Evolutionary conservation across 2,797 vertebrate species (phyloP).

Genomic region (Syncerus caffer): DNA sequence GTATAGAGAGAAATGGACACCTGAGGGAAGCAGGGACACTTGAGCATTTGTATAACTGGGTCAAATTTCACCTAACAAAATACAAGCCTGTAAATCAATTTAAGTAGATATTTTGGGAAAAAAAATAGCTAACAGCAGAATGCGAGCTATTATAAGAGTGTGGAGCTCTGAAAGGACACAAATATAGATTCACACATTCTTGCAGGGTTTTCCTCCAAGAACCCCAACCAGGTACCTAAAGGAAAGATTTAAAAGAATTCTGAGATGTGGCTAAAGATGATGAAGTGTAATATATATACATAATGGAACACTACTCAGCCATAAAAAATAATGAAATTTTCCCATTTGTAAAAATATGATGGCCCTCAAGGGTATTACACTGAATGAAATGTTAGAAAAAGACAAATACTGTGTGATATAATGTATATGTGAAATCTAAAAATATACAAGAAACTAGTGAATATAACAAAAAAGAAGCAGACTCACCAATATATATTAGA

Average conservation of each 20-base stretch:
- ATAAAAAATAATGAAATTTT: background rate
- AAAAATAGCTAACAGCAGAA: background rate
- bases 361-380: background rate
- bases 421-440: background rate
- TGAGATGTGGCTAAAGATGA: background rate
- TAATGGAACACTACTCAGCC: background rate
- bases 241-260: background rate
- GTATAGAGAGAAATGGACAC: background rate
- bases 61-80: background rate
- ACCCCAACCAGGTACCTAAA: rapidly evolving
- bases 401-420: background rate
- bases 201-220: background rate
- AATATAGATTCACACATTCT: background rate
- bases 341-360: background rate
- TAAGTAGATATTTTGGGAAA: background rate
- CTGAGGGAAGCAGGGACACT: background rate
- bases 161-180: background rate
- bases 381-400: background rate
- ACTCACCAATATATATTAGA: background rate
- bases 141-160: rapidly evolving
- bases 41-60: background rate
- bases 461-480: background rate
- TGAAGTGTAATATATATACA: background rate
- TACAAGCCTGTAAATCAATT: background rate
- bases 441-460: background rate